phyloP scores from a whole-genome alignment of 2,113 vertebrate genomes.

The Psettodes erumei region DNA sequence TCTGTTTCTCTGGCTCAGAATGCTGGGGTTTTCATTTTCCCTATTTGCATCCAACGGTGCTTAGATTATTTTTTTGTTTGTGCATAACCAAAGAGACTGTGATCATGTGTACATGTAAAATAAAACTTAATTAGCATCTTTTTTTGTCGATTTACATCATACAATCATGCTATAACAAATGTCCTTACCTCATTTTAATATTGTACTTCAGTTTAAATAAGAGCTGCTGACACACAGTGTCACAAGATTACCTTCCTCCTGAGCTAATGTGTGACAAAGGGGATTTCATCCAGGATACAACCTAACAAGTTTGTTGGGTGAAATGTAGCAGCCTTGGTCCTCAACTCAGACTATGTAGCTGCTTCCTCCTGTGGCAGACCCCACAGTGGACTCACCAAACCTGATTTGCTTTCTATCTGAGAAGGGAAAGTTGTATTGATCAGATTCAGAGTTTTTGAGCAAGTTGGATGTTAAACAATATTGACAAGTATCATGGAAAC shows the following conservation, averaged over 20 bases:
- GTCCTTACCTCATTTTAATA: not conserved
- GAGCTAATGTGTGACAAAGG: conserved; percentile 13
- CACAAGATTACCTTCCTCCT: not conserved
- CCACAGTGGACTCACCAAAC: conserved; percentile 20
- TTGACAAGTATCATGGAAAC: conserved; percentile 23
- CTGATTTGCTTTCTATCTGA: conserved; percentile 35
- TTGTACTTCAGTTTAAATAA: not conserved
- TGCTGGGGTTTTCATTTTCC: not conserved
- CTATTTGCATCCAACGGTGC: conserved; percentile 1
- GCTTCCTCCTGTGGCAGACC: conserved; percentile 6
- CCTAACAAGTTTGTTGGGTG: not conserved
- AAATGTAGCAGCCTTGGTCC: conserved; percentile 26
- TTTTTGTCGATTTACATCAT: not conserved
- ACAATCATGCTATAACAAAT: not conserved
- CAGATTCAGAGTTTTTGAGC: conserved; percentile 32
- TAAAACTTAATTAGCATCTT: not conserved
- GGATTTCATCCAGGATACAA: conserved; percentile 10
- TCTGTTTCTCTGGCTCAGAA: not conserved
- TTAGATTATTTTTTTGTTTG: not conserved
- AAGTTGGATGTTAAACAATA: conserved; percentile 18
- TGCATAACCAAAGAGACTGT: not conserved
- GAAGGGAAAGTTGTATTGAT: conserved; percentile 26
- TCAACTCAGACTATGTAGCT: not conserved
- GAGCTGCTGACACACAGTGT: conserved; percentile 9
- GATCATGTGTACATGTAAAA: not conserved